These are phyloP conservation scores for Protophormia terraenovae DNA, from an alignment of 2,888 invertebrate genomes.

Conservation along the genomic window DNA sequence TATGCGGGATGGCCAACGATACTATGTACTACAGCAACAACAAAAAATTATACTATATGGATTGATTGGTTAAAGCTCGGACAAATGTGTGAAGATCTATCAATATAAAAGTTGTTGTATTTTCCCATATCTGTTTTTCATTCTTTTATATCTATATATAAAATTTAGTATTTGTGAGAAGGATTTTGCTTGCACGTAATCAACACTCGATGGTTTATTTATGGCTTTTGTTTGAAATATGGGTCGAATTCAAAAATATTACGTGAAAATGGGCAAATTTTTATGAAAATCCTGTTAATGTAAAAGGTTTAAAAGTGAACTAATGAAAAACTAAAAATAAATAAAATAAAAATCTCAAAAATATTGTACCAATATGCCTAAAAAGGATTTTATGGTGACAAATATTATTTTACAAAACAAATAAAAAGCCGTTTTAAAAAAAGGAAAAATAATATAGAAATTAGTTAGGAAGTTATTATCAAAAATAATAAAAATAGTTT, in stretches of 20 bases:
- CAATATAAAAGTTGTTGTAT: slow-evolving; percentile 68
- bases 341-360: background rate
- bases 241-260: slow-evolving; percentile 59
- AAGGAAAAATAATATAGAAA: too few species aligned
- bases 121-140: slow-evolving; percentile 36
- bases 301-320: slow-evolving; percentile 27
- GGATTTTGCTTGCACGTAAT: slow-evolving; percentile 64
- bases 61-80: slow-evolving; percentile 61
- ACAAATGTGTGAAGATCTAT: slow-evolving; percentile 62
- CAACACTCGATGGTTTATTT: slow-evolving; percentile 57
- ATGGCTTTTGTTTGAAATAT: slow-evolving; percentile 64
- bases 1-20: slow-evolving; percentile 55
- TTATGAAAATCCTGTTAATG: slow-evolving; percentile 51
- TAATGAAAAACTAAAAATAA: slow-evolving; percentile 15
- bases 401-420: too few species aligned
- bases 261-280: slow-evolving; percentile 55
- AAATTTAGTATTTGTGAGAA: slow-evolving; percentile 69
- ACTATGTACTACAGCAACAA: slow-evolving; percentile 3
- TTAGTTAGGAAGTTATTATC: too few species aligned
- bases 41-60: slow-evolving; percentile 29
- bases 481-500: too few species aligned
- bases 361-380: background rate
- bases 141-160: slow-evolving; percentile 65
- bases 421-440: too few species aligned
- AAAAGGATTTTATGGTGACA: background rate